phyloP scores from a whole-genome alignment of 2,888 invertebrate species.

The Eupithecia subumbrata region DNA sequence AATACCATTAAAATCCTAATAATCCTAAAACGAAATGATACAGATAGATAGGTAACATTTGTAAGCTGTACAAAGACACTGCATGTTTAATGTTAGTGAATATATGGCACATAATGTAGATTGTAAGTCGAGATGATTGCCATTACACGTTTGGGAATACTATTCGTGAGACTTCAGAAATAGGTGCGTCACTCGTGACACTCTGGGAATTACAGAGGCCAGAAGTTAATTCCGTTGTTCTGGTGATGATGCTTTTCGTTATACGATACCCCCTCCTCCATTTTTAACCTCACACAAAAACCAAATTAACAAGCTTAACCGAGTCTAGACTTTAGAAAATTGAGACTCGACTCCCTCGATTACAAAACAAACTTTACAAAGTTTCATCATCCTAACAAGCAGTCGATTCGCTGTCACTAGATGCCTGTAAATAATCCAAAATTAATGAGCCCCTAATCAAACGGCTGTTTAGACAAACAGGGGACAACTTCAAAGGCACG shows the following conservation, averaged over 20 bases:
- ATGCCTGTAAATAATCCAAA: slow-evolving; percentile 75
- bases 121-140: no score
- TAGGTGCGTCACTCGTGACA: no score
- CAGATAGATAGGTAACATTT: no score
- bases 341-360: background rate
- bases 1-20: no score
- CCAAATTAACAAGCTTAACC: background rate
- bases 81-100: no score
- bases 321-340: background rate
- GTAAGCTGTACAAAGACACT: no score
- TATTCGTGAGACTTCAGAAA: no score
- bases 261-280: background rate
- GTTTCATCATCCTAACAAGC: slow-evolving; percentile 40
- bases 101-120: no score
- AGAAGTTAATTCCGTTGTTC: no score
- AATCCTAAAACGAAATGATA: no score
- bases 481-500: slow-evolving; percentile 76
- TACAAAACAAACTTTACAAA: slow-evolving; percentile 6
- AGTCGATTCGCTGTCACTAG: slow-evolving; percentile 42
- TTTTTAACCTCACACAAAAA: background rate
- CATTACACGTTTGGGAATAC: no score
- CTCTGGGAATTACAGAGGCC: no score
- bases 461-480: slow-evolving; percentile 78
- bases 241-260: background rate
- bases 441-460: slow-evolving; percentile 82